Conservation (phyloP, 2,888 invertebrate species). For the Lasioglossum leucozonium region DNA sequence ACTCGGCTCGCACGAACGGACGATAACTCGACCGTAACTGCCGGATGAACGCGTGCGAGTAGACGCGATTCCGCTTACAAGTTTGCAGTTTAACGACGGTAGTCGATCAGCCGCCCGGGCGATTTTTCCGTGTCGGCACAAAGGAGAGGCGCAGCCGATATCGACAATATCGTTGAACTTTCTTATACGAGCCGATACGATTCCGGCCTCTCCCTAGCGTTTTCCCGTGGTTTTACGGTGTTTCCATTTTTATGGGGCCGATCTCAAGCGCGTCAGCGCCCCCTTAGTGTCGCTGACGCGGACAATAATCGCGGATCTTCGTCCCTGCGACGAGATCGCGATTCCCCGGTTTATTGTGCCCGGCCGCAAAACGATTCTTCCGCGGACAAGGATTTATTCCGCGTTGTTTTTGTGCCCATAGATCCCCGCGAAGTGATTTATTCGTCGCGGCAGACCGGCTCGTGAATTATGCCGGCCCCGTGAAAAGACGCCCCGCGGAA, state of each 20-base stretch:
- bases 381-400: constrained; percentile 12
- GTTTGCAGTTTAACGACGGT: constrained; percentile 77
- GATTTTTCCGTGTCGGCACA: constrained; percentile 47
- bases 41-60: constrained; percentile 68
- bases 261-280: neutral
- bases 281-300: constrained; percentile 51
- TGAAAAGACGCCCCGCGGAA: neutral
- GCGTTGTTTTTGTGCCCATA: neutral
- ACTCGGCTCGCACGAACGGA: constrained; percentile 72
- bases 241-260: constrained; percentile 57
- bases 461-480: neutral
- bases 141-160: constrained; percentile 35
- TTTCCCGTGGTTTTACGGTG: constrained; percentile 9
- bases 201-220: constrained; percentile 1
- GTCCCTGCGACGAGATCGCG: neutral
- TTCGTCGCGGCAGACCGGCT: neutral
- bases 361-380: constrained; percentile 19
- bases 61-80: constrained; percentile 71
- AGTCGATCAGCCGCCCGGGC: constrained; percentile 48
- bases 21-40: constrained; percentile 74
- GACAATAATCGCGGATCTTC: constrained; percentile 56
- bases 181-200: constrained; percentile 57
- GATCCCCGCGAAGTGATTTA: neutral
- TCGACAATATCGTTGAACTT: constrained; percentile 55
- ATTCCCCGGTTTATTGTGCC: constrained; percentile 8